Conservation (phyloP, 2,797 vertebrate genomes). For the Betta splendens region DNA sequence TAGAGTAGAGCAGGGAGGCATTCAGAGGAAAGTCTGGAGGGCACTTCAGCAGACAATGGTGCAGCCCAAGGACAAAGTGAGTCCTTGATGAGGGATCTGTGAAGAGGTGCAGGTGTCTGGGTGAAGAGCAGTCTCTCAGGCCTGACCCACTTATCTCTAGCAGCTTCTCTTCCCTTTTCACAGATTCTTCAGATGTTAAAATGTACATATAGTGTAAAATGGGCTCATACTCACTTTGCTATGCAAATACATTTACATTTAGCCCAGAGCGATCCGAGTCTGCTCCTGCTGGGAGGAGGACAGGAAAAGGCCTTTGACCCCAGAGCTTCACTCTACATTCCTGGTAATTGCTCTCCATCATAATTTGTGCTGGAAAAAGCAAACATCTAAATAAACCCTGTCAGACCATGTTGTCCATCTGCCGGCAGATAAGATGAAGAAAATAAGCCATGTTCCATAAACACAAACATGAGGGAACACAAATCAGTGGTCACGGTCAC, state of each 20-base stretch:
- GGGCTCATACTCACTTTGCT: slow-evolving; percentile 14
- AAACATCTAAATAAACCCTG: slow-evolving; percentile 82
- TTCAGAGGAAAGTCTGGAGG: slow-evolving; percentile 79
- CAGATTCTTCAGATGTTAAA: slow-evolving; percentile 28
- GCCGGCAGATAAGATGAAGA: slow-evolving; percentile 75
- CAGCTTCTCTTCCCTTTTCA: slow-evolving; percentile 43
- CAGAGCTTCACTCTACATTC: slow-evolving; percentile 65
- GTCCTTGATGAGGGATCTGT: slow-evolving; percentile 85
- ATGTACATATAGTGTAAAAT: slow-evolving; percentile 18
- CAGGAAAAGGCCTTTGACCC: slow-evolving; percentile 81
- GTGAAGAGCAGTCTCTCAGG: slow-evolving; percentile 72
- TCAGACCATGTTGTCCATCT: slow-evolving; percentile 77
- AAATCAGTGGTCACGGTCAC: slow-evolving; percentile 77
- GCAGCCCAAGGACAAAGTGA: slow-evolving; percentile 83
- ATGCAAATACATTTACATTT: slow-evolving; percentile 32
- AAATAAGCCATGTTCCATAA: slow-evolving; percentile 79
- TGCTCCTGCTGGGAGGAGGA: slow-evolving; percentile 66
- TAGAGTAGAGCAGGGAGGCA: slow-evolving; percentile 80
- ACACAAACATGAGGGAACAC: slow-evolving; percentile 81
- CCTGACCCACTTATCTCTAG: slow-evolving; percentile 68
- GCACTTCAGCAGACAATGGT: slow-evolving; percentile 85
- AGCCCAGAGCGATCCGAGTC: slow-evolving; percentile 33
- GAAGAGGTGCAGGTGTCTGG: slow-evolving; percentile 83
- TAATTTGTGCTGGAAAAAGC: slow-evolving; percentile 76
- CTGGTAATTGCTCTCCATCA: slow-evolving; percentile 77